Conservation (phyloP, 2,113 vertebrate species). For the Chloropsis cyanopogon region DNA sequence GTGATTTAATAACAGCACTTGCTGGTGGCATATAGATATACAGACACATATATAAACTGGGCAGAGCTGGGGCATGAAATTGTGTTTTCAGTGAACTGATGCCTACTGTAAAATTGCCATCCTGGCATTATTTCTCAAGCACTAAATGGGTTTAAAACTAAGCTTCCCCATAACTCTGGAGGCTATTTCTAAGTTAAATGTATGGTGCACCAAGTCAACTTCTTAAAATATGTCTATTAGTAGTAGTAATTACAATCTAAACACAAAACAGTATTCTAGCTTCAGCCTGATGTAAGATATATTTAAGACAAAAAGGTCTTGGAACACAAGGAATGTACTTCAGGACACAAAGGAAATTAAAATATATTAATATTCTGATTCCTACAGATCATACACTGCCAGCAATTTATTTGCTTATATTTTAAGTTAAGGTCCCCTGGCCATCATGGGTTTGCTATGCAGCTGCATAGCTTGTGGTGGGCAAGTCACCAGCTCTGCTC, state of each 20-base stretch:
- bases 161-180: neutral
- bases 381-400: neutral
- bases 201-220: neutral
- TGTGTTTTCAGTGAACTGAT: neutral
- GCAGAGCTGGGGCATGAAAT: neutral
- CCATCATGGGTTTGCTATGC: neutral
- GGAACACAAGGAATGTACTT: neutral
- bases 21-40: neutral
- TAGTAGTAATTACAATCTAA: neutral
- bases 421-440: neutral
- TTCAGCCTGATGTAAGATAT: neutral
- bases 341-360: neutral
- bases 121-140: neutral
- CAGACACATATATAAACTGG: neutral
- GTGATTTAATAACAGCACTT: conserved; percentile 21
- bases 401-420: conserved; percentile 17
- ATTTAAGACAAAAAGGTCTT: neutral
- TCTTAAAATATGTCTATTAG: neutral
- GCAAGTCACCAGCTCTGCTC: neutral
- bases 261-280: neutral
- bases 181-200: neutral
- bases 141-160: neutral
- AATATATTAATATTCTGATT: neutral
- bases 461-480: conserved; percentile 10
- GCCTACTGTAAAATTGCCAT: neutral